These are phyloP conservation scores for Erinaceus europaeus DNA, from an alignment of 2,113 vertebrate species.

Conservation along the genomic window DNA sequence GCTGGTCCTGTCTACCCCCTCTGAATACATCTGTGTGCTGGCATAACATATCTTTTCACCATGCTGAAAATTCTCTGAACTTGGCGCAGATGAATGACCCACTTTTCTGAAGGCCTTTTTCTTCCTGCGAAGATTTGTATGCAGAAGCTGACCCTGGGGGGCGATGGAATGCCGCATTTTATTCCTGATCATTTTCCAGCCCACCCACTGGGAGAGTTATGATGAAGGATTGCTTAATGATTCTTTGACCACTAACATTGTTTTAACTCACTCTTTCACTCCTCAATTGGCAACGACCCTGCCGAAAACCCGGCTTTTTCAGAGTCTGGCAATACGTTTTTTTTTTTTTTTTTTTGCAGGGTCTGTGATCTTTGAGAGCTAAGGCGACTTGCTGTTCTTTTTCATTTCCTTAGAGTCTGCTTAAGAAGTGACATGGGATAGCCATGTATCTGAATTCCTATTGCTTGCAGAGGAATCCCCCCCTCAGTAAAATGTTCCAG, in stretches of 20 bases:
- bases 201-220: constrained; percentile 94
- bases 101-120: constrained; percentile 91
- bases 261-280: constrained; percentile 92
- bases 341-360: constrained; percentile 76
- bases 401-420: constrained; percentile 36
- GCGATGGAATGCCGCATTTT: constrained; percentile 93
- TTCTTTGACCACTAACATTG: constrained; percentile 93
- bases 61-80: constrained; percentile 93
- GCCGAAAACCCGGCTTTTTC: constrained; percentile 78
- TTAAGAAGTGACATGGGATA: constrained; percentile 47
- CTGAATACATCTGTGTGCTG: constrained; percentile 96
- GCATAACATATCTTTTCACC: constrained; percentile 92
- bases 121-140: constrained; percentile 93
- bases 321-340: constrained; percentile 53
- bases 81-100: constrained; percentile 94
- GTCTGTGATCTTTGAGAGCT: constrained; percentile 71
- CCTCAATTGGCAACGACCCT: constrained; percentile 80
- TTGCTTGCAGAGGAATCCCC: not conserved
- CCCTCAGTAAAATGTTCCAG: constrained; percentile 55
- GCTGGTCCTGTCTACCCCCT: constrained; percentile 92
- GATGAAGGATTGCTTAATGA: constrained; percentile 97
- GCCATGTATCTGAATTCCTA: not conserved
- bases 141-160: constrained; percentile 94
- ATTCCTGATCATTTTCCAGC: constrained; percentile 97
- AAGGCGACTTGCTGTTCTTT: constrained; percentile 62